Base-by-base conservation (phyloP, 37 sponge, comb jelly and placozoan species). In the Spongia lamella region DNA sequence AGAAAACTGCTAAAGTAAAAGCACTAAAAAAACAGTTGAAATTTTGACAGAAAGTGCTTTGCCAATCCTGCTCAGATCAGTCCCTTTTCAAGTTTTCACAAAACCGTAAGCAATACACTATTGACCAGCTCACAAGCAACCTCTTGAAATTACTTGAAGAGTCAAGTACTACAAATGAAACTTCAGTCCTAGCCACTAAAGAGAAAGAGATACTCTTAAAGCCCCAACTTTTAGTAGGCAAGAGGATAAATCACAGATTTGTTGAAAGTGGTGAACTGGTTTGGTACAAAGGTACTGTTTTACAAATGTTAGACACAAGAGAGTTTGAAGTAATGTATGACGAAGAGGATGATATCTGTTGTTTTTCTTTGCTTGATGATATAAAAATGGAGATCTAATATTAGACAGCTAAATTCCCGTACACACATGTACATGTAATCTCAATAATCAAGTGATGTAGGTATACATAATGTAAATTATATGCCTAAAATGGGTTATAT, bases 31-130 rank as follows among this genome's bases (percentile, higher is more conserved):
- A 63, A 6, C 73, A 81, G 64, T 9, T 81, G 5, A 80, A 61
- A 17, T 80, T 80, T 70, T 63, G 62, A 17, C 26, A 66, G 6
- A 72, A 71, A 49, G 82, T 81, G 4, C 56, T 81, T 39, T 36
- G 63, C 19, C 73, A 81, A 27, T 17, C 65, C n/a, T 43, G 63
- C 37, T 20, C 26, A 36, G 82, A 81, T 59, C 71, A 53, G 7
- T 16, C 64, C 63, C 39, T 81, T 15, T 79, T 79, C 31, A n/a
- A n/a, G n/a, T n/a, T n/a, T n/a, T n/a, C 69, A 2, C 17, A 37
- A 27, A 13, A 15, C 7, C 29, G 51, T 20, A 68, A 68, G 22
- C 37, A 24, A 15, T 30, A 43, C 22, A 51, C 69, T n/a, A 4
- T 68, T 43, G 21, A 43, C n/a, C 9, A 22, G 7, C 36, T 68